phyloP scores from a whole-genome alignment of 2,113 vertebrate species.

The Paradoxurus hermaphroditus region DNA sequence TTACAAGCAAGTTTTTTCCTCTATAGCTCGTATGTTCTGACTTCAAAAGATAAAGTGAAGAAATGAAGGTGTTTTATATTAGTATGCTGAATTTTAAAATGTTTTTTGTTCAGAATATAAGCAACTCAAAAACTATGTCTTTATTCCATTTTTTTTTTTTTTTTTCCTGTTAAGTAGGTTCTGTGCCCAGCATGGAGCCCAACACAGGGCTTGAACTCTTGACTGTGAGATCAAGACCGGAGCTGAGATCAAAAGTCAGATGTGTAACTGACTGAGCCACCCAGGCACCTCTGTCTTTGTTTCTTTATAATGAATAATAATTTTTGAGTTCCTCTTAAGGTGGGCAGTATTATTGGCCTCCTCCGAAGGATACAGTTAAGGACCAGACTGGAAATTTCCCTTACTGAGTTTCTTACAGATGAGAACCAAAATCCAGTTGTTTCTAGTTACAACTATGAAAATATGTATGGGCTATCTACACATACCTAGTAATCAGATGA shows the following conservation, averaged over 20 bases:
- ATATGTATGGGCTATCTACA: not conserved
- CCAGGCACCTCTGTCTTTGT: not conserved
- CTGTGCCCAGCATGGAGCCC: too few species aligned
- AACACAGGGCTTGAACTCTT: too few species aligned
- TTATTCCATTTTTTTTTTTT: not conserved
- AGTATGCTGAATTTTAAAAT: conserved; percentile 50
- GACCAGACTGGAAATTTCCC: not conserved
- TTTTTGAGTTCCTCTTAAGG: not conserved
- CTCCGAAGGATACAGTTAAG: not conserved
- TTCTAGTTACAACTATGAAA: not conserved
- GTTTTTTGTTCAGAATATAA: conserved; percentile 11
- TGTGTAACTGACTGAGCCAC: too few species aligned
- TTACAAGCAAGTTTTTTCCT: conserved; percentile 43
- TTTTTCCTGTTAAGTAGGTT: too few species aligned
- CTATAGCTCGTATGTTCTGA: not conserved
- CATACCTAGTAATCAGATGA: not conserved
- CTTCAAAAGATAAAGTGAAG: not conserved
- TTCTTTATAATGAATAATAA: conserved; percentile 35
- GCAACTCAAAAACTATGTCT: not conserved
- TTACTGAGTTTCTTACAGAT: not conserved
- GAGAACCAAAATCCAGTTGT: not conserved
- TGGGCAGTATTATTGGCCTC: not conserved
- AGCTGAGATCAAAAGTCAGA: too few species aligned
- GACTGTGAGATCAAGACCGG: too few species aligned
- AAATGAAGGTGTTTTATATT: conserved; percentile 23